Evolutionary conservation across 64 coral and sea anemone species (phyloP), one percentile per base, ranked within the genome.

Genomic region (Trachythela sp.): DNA sequence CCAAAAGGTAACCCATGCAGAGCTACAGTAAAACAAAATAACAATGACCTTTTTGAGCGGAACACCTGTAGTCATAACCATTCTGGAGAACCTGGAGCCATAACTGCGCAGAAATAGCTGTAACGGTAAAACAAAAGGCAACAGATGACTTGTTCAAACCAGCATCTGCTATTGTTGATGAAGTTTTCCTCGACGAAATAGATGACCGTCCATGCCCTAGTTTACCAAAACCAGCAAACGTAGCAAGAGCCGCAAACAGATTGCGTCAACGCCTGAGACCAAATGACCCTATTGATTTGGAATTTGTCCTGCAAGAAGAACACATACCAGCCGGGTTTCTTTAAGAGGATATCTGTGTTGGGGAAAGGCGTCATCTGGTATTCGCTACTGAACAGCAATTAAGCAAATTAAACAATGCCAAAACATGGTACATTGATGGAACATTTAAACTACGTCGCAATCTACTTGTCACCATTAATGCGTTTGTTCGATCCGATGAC

Each of bases 241-340:
- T 91, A 18, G 88, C 88, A 9, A 17, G 88, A 9, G 20, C 22
- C 15, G 88, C 77, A 6, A 84, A 90, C 77, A 15, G 90, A 48
- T 43, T 31, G 15, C 39, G 84, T 5, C 84, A 91, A 39, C 0
- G 11, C 1, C 40, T 86, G 26, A 71, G 90, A 84, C 88, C 88
- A 0, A 13, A 84, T 8, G 88, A 90, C 7, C 88, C 88, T 13
- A 84, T 42, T 20, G 84, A 86, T 36, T 41, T 86, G 29, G 36
- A 91, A 17, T 91, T 91, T 39, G 59, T 85, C 2, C 3, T 91
- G 26, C 83, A 85, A 22, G 83, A 70, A 48, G 39, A 75, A 13
- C 90, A 91, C 41, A 75, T 91, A 11, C 90, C 90, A 42, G 83
- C 0, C 13, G 84, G 20, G 13, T 91, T 91, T 58, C 84, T 86